These are phyloP conservation scores for Albula glossodonta DNA, from an alignment of 2,113 vertebrate genomes.

Conservation along the genomic window DNA sequence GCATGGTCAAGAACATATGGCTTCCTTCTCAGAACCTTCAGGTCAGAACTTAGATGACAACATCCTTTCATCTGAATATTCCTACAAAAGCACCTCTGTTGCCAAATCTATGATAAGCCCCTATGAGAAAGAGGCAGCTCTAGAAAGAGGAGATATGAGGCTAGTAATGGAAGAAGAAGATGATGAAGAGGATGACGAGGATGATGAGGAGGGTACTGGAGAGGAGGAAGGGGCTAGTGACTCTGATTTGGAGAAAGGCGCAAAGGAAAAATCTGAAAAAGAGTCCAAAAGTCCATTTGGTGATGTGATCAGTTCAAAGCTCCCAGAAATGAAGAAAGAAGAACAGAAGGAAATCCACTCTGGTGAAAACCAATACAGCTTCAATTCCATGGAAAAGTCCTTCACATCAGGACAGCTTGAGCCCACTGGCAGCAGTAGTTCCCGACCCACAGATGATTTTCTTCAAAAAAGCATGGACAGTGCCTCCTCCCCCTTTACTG, in stretches of 20 bases:
- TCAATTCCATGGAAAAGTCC: conserved; percentile 50
- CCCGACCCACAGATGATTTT: conserved; percentile 36
- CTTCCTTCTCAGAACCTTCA: conserved; percentile 29
- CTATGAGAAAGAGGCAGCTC: conserved; percentile 56
- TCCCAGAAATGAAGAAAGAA: conserved; percentile 59
- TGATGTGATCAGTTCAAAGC: conserved; percentile 51
- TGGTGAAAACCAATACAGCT: conserved; percentile 22
- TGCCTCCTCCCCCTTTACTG: conserved; percentile 33
- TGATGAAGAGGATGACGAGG: conserved; percentile 58
- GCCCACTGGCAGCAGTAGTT: conserved; percentile 25
- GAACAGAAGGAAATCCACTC: conserved; percentile 22
- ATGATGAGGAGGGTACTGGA: conserved; percentile 63
- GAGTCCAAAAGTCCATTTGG: conserved; percentile 56
- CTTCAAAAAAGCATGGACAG: conserved; percentile 37
- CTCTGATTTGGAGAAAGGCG: conserved; percentile 85
- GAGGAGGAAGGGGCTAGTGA: conserved; percentile 69
- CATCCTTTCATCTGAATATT: conserved; percentile 48
- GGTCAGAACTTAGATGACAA: conserved; percentile 48
- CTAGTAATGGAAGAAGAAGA: conserved; percentile 69
- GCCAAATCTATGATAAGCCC: conserved; percentile 43
- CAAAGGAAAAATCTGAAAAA: conserved; percentile 85
- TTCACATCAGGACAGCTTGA: conserved; percentile 32
- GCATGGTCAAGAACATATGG: conserved; percentile 34
- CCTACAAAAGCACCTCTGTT: conserved; percentile 47
- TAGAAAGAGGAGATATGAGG: conserved; percentile 66